Percentiles rank a stretch among this genome's conserved stretches.
phyloP scores from a whole-genome alignment of 2,113 vertebrate genomes.

The Paralichthys olivaceus region DNA sequence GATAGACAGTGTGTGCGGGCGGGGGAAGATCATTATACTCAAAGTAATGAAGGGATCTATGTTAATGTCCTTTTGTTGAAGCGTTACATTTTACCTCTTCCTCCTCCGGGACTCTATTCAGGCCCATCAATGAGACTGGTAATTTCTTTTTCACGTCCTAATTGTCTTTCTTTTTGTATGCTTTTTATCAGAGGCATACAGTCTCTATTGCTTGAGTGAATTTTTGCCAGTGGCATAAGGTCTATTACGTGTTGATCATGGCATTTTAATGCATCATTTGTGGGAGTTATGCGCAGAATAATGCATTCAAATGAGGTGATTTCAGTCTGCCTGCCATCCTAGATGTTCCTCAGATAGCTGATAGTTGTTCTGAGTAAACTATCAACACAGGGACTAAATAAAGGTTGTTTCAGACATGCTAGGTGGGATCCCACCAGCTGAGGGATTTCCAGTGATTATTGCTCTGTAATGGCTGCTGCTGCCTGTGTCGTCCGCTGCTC shows the following conservation, averaged over 20 bases:
- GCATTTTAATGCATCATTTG: constrained; percentile 68
- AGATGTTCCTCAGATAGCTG: constrained; percentile 50
- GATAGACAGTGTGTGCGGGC: background rate
- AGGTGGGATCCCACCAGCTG: constrained; percentile 24
- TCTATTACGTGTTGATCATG: constrained; percentile 55
- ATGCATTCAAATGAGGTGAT: constrained; percentile 43
- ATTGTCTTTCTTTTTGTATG: constrained; percentile 71
- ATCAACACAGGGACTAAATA: constrained; percentile 36
- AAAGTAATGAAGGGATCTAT: constrained; percentile 67
- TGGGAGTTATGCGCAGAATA: constrained; percentile 48
- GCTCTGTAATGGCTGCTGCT: constrained; percentile 29
- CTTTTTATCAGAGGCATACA: constrained; percentile 64
- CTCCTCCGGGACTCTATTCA: constrained; percentile 63
- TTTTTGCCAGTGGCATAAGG: constrained; percentile 50
- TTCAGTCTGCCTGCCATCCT: constrained; percentile 34
- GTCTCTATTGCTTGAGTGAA: constrained; percentile 46
- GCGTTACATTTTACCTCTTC: constrained; percentile 59
- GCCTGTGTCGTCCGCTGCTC: constrained; percentile 14
- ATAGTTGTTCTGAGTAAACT: constrained; percentile 42
- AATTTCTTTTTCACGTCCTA: constrained; percentile 65
- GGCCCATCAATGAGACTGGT: constrained; percentile 56
- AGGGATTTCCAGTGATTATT: constrained; percentile 41
- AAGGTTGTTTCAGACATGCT: constrained; percentile 36
- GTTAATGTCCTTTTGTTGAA: constrained; percentile 68
- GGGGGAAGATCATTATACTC: constrained; percentile 47